Conservation (phyloP, 30 jellyfish, hydroid and myxozoan genomes). For the Sanderia malayensis region DNA sequence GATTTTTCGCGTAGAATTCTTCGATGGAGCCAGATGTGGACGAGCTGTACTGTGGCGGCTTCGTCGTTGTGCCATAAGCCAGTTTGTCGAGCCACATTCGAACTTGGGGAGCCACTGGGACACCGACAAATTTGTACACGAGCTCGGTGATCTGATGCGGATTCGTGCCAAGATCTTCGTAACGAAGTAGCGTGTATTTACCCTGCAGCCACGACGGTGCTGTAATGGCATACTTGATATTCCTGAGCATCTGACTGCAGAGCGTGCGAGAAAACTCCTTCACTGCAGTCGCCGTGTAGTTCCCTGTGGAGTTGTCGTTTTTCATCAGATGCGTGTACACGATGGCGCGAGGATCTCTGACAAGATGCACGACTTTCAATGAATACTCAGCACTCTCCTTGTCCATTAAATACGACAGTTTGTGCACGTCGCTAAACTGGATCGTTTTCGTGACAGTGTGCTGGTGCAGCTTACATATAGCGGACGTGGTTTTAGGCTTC, state of each 20-base stretch:
- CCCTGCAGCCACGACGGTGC: constrained; percentile 99
- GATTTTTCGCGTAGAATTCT: constrained; percentile 91
- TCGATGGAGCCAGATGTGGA: constrained; percentile 97
- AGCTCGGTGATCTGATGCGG: constrained; percentile 98
- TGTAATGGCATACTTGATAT: constrained; percentile 94
- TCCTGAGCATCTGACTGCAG: constrained; percentile 89
- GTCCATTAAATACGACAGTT: constrained; percentile 95
- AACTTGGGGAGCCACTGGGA: constrained; percentile 98
- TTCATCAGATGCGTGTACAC: constrained; percentile 84
- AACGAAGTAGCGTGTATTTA: constrained; percentile 92
- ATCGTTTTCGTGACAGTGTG: constrained; percentile 95
- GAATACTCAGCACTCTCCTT: constrained; percentile 97
- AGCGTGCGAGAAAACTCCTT: constrained; percentile 72
- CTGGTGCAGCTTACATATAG: constrained; percentile 96
- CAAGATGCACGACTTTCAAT: constrained; percentile 97
- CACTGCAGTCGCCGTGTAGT: constrained; percentile 62
- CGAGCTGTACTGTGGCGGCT: constrained; percentile 93
- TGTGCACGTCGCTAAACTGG: constrained; percentile 94
- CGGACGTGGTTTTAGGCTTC: constrained; percentile 98
- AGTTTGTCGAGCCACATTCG: constrained; percentile 99
- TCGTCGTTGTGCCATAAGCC: constrained; percentile 81
- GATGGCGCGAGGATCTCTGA: constrained; percentile 98
- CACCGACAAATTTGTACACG: constrained; percentile 95
- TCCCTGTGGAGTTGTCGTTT: constrained; percentile 69
- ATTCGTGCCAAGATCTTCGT: constrained; percentile 98